Evolutionary conservation across 2,888 invertebrate species (phyloP), one percentile per base, ranked within the genome.

Genomic region (Adineta ricciae): DNA sequence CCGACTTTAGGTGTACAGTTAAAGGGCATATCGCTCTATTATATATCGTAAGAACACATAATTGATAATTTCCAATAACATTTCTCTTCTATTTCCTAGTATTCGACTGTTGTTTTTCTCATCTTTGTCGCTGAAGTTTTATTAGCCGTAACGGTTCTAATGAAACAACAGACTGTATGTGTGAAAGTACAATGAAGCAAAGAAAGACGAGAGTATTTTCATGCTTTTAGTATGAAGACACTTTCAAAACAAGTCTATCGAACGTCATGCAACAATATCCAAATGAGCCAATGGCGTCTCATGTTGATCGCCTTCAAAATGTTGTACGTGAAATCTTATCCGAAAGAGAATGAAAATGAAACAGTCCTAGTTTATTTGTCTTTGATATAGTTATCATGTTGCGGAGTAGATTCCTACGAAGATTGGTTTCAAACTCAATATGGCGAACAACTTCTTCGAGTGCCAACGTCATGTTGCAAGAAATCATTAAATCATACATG

Each of bases 81-180:
- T 38, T 73, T 36, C 24, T 19, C 9, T 24, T 73, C 7, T 4
- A 9, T 73, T 41, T 78, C 41, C n/a, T 78, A 78, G 78, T 78
- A 78, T 41, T 41, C 78, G 3, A n/a, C 4, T 9, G 41, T 78
- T 41, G 78, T 78, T 41, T 78, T 78, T 5, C 38, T 78, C n/a
- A 78, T 78, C 1, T 78, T 78, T 36, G 41, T 41, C 0, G 38
- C 78, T 2, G 78, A 78, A 78, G 41, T 78, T 14, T 38, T 78
- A n/a, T 41, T 78, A 41, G 78, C 78, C n/a, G 78, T 78, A 78
- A 41, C 41, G n/a, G 78, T 78, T 41, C 41, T 78, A 78, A 38
- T 41, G 41, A 78, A 78, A 32, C 38, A 78, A 41, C 21, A 78
- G n/a, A 41, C 38, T n/a, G 78, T 78, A 24, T 8, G 78, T 78